A percentile compares a stretch with the other conserved stretches of the same genome.
phyloP scores from a whole-genome alignment of 2,113 vertebrate genomes.

The Conger conger region DNA sequence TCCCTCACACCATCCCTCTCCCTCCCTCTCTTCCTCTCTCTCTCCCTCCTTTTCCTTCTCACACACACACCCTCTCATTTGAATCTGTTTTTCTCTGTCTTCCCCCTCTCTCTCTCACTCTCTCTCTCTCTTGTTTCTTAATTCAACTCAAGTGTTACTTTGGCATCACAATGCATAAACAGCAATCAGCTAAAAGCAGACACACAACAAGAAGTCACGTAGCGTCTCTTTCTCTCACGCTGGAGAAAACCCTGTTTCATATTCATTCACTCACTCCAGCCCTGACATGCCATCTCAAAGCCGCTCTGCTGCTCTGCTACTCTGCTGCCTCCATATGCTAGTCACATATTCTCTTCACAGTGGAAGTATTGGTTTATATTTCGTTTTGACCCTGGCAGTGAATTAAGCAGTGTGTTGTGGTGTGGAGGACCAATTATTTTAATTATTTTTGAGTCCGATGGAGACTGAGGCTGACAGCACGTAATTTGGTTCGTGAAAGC shows the following conservation, averaged over 20 bases:
- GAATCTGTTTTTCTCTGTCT: neutral
- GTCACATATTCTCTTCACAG: too few species aligned
- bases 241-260: neutral
- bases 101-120: neutral
- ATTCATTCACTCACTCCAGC: neutral
- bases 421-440: too few species aligned
- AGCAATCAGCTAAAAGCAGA: neutral
- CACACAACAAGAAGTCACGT: neutral
- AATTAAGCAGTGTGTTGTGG: too few species aligned
- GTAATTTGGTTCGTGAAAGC: too few species aligned
- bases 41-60: conserved; percentile 12
- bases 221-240: neutral
- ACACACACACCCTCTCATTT: too few species aligned
- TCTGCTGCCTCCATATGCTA: too few species aligned
- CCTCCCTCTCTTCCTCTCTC: neutral
- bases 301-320: too few species aligned
- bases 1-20: too few species aligned
- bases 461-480: too few species aligned
- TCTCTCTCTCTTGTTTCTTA: neutral
- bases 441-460: too few species aligned
- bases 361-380: too few species aligned
- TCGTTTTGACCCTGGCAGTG: too few species aligned
- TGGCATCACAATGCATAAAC: neutral
- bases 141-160: neutral
- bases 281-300: neutral